Conservation (phyloP, 2,113 vertebrate species). For the Etia nguti region DNA sequence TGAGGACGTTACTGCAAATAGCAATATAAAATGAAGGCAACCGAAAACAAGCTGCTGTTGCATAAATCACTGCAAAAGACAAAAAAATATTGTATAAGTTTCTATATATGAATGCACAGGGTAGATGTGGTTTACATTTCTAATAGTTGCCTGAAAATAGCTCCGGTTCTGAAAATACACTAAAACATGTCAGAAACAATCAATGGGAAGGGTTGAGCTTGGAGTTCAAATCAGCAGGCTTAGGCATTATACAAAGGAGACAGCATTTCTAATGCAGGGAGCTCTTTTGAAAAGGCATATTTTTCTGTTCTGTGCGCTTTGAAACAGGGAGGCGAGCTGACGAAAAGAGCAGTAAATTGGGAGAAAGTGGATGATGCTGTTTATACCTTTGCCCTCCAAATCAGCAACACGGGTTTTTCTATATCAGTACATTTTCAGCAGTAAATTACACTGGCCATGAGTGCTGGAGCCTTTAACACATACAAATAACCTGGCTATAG, state of each 20-base stretch:
- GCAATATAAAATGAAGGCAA: background rate
- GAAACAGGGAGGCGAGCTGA: background rate
- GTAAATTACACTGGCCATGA: background rate
- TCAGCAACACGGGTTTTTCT: background rate
- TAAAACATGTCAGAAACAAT: background rate
- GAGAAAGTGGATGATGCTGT: background rate
- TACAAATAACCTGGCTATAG: background rate
- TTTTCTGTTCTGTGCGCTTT: background rate
- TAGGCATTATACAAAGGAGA: background rate
- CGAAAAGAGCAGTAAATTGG: background rate
- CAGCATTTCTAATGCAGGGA: background rate
- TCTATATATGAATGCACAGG: background rate
- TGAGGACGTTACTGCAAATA: background rate
- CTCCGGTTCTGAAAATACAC: background rate
- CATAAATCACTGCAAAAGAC: background rate
- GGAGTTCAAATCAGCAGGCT: background rate
- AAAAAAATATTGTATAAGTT: background rate
- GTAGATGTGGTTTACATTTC: background rate
- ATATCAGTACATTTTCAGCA: background rate
- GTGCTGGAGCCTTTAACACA: background rate
- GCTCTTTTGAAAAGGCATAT: background rate
- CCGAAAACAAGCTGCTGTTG: background rate
- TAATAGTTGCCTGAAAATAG: background rate
- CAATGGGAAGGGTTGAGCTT: background rate
- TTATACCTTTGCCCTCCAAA: background rate